Percentiles rank a stretch among this genome's conserved stretches.
Evolutionary conservation across 2,888 invertebrate genomes (phyloP).

Genomic region (Trissolcus japonicus): DNA sequence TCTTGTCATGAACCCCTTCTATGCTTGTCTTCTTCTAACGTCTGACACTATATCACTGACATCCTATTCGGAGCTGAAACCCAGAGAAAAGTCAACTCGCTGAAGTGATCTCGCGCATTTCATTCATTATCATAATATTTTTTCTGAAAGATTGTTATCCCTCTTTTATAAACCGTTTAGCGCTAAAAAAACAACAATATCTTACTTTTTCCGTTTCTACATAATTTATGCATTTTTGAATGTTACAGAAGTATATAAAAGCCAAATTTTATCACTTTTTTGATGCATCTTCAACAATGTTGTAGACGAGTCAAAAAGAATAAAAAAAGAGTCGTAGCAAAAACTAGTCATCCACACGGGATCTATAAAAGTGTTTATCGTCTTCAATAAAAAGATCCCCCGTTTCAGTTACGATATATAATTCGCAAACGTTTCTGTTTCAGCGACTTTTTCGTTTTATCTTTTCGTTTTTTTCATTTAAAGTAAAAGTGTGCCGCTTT

Average conservation of each 20-base stretch:
- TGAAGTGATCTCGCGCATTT: conserved; percentile 38
- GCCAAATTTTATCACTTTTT: no score
- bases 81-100: conserved; percentile 38
- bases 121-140: conserved; percentile 26
- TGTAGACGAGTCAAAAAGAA: conserved; percentile 37
- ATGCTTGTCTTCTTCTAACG: conserved; percentile 41
- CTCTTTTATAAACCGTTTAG: no score
- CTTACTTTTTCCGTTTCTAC: no score
- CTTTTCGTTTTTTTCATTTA: conserved; percentile 35
- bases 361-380: conserved; percentile 75
- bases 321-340: conserved; percentile 63
- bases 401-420: conserved; percentile 53
- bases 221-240: no score
- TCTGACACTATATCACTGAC: conserved; percentile 44
- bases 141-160: no score
- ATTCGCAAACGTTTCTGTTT: conserved; percentile 54
- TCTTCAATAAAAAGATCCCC: conserved; percentile 70
- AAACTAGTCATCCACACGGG: conserved; percentile 73
- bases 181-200: no score
- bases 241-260: no score
- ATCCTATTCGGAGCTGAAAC: conserved; percentile 44
- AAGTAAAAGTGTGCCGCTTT: conserved; percentile 61
- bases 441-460: conserved; percentile 49
- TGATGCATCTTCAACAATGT: conserved; percentile 12
- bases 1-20: conserved; percentile 52